These are phyloP conservation scores for Doris montereyensis DNA, from an alignment of 2,888 invertebrate species.

Conservation along the genomic window DNA sequence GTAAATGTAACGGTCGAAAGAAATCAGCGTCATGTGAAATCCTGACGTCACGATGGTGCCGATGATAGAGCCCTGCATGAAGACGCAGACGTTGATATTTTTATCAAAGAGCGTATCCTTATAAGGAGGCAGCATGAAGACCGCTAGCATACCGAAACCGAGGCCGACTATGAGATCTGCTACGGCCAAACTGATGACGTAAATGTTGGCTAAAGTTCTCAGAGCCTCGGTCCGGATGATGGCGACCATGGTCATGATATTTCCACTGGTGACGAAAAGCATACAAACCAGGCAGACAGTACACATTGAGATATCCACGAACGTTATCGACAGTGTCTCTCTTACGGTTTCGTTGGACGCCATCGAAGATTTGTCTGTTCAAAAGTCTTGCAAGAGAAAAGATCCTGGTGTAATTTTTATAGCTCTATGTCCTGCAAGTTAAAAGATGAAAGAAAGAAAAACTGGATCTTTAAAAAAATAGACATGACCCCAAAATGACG, in stretches of 20 bases:
- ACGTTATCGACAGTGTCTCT: neutral
- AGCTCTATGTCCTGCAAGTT: too few species aligned
- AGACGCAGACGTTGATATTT: constrained; percentile 21
- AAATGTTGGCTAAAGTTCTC: constrained; percentile 40
- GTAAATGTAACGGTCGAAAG: constrained; percentile 41
- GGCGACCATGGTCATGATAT: constrained; percentile 28
- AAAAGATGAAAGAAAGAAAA: too few species aligned
- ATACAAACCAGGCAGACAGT: neutral
- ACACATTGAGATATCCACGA: neutral
- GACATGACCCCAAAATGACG: too few species aligned
- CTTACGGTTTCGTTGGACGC: too few species aligned
- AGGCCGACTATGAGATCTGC: constrained; percentile 37
- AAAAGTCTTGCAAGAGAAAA: too few species aligned
- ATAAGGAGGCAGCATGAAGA: neutral
- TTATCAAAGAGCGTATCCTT: neutral
- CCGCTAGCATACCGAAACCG: neutral
- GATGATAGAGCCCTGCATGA: constrained; percentile 12
- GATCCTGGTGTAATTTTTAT: too few species aligned
- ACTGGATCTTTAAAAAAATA: too few species aligned
- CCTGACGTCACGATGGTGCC: constrained; percentile 21
- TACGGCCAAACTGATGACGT: constrained; percentile 38
- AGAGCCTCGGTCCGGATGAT: constrained; percentile 5
- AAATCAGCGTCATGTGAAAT: constrained; percentile 37
- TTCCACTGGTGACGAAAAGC: constrained; percentile 27
- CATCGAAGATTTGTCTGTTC: too few species aligned